Evolutionary conservation across 2,113 vertebrate species (phyloP), one percentile per base, ranked within the genome.

Genomic region (Dipodomys merriami): DNA sequence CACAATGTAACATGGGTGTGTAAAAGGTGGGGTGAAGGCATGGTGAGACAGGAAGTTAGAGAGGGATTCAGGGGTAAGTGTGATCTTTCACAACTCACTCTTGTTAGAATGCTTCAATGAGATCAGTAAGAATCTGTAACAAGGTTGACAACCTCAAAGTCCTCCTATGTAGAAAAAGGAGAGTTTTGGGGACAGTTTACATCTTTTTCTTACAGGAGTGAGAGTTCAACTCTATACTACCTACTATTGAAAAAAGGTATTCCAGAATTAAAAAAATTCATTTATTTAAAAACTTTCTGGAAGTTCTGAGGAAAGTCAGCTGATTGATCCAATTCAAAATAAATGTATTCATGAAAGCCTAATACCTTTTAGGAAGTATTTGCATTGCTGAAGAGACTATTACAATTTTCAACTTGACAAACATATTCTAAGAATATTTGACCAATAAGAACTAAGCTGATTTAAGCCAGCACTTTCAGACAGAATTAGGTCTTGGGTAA

Each of bases 351-450:
- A 7, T 49, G 62, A 76, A 84, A 73, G 18, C 22, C 57, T 18
- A 20, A 67, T 72, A 84, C 6, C 85, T 80, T 84, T 73, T 46
- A 29, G 74, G 74, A 92, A 71, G 8, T 5, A 49, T 83, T 83
- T 91, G 29, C 39, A 35, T 35, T 83, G 33, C 69, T 73, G 74
- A 68, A 83, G 68, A 92, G 60, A 65, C 25, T 53, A 29, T 23
- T 76, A 29, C 62, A 69, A 46, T 64, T 90, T 86, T 86, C 85
- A 86, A 86, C 69, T 76, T 92, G 49, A 69, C 76, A 86, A 74
- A 90, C 80, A 4, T 27, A 39, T 81, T 62, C 25, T 64, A 44
- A 53, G 35, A 76, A 89, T 33, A 85, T 85, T 92, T 76, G 46
- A 33, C 30, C 92, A 39, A 86, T 29, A 92, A 81, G 46, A 93